Evolutionary conservation across 1,140 invertebrate genomes (phyloP).

Genomic region (Heliconius hewitsoni): DNA sequence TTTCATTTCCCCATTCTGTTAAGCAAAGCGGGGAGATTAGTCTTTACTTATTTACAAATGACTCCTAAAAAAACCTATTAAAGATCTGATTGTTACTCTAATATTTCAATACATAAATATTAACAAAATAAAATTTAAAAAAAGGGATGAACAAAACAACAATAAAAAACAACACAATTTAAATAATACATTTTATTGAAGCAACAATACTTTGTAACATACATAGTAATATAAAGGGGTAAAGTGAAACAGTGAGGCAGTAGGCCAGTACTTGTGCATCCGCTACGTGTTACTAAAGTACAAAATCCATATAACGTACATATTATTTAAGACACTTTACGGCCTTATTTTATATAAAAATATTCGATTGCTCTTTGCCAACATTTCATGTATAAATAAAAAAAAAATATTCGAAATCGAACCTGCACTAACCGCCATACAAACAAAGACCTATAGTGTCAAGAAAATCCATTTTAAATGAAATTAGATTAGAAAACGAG

Average conservation of each 20-base stretch:
- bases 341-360: constrained; percentile 24
- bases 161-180: constrained; percentile 33
- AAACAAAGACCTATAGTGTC: neutral
- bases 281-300: constrained; percentile 26
- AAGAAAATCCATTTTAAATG: neutral
- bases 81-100: too few relatives aligned
- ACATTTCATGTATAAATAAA: neutral
- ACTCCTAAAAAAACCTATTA: too few relatives aligned
- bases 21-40: too few relatives aligned
- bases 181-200: constrained; percentile 67
- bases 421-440: neutral
- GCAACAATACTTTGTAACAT: constrained; percentile 72
- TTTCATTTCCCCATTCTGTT: too few relatives aligned
- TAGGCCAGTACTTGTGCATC: constrained; percentile 50
- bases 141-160: neutral
- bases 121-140: too few relatives aligned
- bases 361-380: neutral
- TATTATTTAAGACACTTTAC: constrained; percentile 41
- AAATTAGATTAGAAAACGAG: neutral
- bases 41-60: too few relatives aligned
- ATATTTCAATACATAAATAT: too few relatives aligned
- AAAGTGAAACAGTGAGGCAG: constrained; percentile 48
- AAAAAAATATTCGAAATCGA: neutral
- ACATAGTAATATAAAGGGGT: constrained; percentile 62
- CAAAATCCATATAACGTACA: neutral